Conservation (phyloP, 2,113 vertebrate species). For the Cyprinodon variegatus region DNA sequence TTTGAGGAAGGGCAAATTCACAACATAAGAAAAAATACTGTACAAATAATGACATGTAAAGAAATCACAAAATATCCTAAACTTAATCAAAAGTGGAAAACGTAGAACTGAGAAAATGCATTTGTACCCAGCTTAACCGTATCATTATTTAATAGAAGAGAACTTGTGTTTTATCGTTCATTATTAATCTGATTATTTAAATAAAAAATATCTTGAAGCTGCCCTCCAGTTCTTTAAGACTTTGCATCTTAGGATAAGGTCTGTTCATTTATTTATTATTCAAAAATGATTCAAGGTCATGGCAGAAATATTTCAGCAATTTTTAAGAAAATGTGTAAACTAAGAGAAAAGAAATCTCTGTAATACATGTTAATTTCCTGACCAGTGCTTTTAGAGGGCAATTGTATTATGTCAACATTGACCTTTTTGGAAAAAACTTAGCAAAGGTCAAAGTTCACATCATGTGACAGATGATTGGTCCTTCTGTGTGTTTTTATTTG, state of each 20-base stretch:
- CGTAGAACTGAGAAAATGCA: not conserved
- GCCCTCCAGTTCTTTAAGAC: too few relatives aligned
- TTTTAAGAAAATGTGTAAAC: too few relatives aligned
- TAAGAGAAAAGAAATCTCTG: not conserved
- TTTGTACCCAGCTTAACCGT: not conserved
- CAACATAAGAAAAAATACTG: too few relatives aligned
- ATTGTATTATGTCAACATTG: not conserved
- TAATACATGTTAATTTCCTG: constrained; percentile 6
- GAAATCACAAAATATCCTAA: too few relatives aligned
- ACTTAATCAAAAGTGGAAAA: not conserved
- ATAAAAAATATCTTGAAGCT: not conserved
- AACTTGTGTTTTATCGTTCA: too few relatives aligned
- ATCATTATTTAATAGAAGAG: not conserved
- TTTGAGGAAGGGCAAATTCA: too few relatives aligned
- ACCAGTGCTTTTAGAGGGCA: constrained; percentile 8
- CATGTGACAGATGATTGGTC: constrained; percentile 48
- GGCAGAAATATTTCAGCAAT: not conserved
- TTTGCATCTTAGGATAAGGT: too few relatives aligned
- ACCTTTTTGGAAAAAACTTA: constrained; percentile 19
- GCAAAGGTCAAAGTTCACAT: constrained; percentile 55
- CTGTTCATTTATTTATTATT: not conserved
- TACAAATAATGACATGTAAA: too few relatives aligned
- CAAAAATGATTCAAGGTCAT: not conserved
- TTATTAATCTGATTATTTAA: not conserved
- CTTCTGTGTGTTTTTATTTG: constrained; percentile 36